Evolutionary conservation across 1,140 invertebrate species (phyloP), one percentile per base, ranked within the genome.

Genomic region (Scaptodrosophila lebanonensis): DNA sequence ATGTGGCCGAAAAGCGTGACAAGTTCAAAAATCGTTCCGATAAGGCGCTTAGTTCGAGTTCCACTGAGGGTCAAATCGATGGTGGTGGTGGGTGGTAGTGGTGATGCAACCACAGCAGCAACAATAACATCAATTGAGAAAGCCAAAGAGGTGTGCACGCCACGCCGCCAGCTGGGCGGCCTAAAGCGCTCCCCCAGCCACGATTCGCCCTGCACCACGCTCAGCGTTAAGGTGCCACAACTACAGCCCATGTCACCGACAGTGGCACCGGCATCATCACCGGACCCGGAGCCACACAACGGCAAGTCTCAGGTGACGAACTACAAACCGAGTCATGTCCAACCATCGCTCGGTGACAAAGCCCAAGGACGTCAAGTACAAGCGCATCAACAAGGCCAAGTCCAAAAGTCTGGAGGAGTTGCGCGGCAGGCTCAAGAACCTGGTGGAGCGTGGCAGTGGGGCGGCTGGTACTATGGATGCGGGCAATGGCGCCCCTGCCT

Each of bases 311-410:
- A 93, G 73, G 92, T 94, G 8, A 93, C 92, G 5, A 92, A 91
- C 4, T 95, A 94, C 86, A 95, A 95, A 45, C 87, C 89, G 94
- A 61, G 94, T 95, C 36, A 95, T 95, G 94, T 94, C 93, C 16
- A 96, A 95, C 86, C 95, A 96, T 87, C 89, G 94, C 57, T 95
- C 93, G 35, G 94, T 96, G 32, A 95, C 94, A 1, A 95, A 95
- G 87, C 94, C 94, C 48, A 95, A 95, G 88, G 94, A 96, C 77
- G 94, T 95, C 3, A 95, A 95, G 87, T 95, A 95, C 88, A 95
- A 95, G 84, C 90, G 94, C 63, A 95, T 95, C 86, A 95, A 95
- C 82, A 95, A 95, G 84, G 94, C 94, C 2, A 95, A 95, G 86
- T 95, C 94, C 16, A 95, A 95, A 88, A 95, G 94, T 72, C 87